Evolutionary conservation across 23 tunicate genomes (phyloP).

Genomic region (Ciona savignyi): DNA sequence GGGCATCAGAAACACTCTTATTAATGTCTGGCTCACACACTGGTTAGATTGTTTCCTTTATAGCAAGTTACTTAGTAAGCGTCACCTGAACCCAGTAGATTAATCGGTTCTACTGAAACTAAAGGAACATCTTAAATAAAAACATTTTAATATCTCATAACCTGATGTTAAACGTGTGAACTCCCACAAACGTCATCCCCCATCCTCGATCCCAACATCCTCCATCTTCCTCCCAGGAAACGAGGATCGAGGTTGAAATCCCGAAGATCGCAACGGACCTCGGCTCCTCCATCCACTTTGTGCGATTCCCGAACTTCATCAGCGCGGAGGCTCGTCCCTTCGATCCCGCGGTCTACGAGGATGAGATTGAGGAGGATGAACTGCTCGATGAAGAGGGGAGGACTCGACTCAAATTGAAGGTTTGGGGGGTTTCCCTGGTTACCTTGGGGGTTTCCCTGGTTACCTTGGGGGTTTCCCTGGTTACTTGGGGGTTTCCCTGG

Average conservation of each 20-base stretch:
- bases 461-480: constrained; percentile 74
- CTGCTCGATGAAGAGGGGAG: constrained; percentile 95
- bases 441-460: constrained; percentile 79
- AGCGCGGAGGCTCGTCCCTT: constrained; percentile 90
- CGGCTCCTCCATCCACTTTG: constrained; percentile 58
- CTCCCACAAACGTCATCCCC: too few relatives aligned
- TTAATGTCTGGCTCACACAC: too few relatives aligned
- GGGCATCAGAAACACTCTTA: too few relatives aligned
- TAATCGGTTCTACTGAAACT: too few relatives aligned
- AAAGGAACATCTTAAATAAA: too few relatives aligned
- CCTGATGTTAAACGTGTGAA: too few relatives aligned
- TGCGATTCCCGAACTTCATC: constrained; percentile 90
- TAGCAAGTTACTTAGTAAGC: too few relatives aligned
- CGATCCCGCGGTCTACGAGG: constrained; percentile 90
- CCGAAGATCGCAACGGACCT: constrained; percentile 87
- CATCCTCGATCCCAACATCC: too few relatives aligned
- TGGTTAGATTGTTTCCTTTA: too few relatives aligned
- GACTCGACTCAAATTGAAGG: constrained; percentile 62
- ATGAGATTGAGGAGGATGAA: constrained; percentile 97
- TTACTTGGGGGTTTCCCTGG: constrained; percentile 75
- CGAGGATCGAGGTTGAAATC: constrained; percentile 90
- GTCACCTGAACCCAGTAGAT: too few relatives aligned
- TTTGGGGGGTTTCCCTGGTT: constrained; percentile 10
- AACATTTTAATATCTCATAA: too few relatives aligned
- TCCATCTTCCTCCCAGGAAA: constrained; percentile 31